Conservation (phyloP, 2,888 invertebrate genomes). For the Pachliopta kotzebuea region DNA sequence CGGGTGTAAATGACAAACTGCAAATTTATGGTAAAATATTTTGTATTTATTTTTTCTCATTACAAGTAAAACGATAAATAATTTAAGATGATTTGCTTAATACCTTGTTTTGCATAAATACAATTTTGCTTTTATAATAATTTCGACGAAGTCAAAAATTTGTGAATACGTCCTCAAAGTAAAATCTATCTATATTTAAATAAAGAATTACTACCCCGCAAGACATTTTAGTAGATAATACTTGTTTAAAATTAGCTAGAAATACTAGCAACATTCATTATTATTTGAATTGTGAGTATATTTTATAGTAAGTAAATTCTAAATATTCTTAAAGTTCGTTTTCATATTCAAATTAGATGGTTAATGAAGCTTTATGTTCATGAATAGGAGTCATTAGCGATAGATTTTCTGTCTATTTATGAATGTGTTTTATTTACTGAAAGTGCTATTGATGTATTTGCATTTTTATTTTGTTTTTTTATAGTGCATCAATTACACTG, state of each 20-base stretch:
- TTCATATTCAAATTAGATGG: background rate
- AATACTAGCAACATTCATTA: background rate
- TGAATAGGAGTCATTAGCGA: background rate
- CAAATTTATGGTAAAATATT: no score
- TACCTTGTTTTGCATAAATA: no score
- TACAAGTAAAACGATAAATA: no score
- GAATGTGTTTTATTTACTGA: slow-evolving; percentile 24
- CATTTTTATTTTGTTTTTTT: slow-evolving; percentile 31
- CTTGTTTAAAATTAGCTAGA: background rate
- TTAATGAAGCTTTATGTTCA: background rate
- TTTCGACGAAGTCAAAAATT: background rate
- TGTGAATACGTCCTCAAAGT: slow-evolving; percentile 1
- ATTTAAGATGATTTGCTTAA: no score
- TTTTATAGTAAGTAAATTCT: background rate
- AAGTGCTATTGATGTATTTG: slow-evolving; percentile 33
- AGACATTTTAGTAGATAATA: background rate
- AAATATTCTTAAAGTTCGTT: background rate
- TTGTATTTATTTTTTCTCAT: no score
- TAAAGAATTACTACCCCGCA: background rate
- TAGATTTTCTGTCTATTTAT: background rate
- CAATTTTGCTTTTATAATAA: background rate
- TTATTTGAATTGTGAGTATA: background rate
- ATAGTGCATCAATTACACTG: slow-evolving; percentile 57
- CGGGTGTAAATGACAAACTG: no score
- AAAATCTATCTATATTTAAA: background rate